These are phyloP conservation scores for Blomia tropicalis DNA, from an alignment of 2,888 invertebrate species.

Conservation along the genomic window DNA sequence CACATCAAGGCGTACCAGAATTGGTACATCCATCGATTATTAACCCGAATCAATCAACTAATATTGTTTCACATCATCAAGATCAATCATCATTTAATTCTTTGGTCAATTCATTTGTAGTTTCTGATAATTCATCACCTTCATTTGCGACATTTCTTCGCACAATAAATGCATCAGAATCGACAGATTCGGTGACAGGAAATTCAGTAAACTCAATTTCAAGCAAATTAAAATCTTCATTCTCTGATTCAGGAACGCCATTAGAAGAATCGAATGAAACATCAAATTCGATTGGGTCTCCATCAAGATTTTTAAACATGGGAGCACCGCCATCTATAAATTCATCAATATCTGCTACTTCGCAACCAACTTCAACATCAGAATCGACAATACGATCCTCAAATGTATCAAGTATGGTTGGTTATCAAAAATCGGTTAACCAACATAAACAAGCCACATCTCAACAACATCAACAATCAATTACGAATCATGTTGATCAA, in stretches of 20 bases:
- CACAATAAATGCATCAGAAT: no score
- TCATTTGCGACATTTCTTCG: not conserved
- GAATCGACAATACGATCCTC: slow-evolving; percentile 4
- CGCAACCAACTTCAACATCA: not conserved
- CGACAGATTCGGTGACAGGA: no score
- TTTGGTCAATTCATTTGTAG: not conserved
- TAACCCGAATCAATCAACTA: no score
- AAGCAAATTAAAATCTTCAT: not conserved
- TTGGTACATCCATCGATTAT: no score
- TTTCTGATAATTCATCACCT: not conserved
- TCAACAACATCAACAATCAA: no score
- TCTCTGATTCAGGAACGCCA: not conserved
- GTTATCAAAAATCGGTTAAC: not conserved
- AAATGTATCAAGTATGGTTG: slow-evolving; percentile 4
- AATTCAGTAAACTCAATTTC: no score
- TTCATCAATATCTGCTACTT: not conserved
- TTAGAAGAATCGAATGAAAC: not conserved
- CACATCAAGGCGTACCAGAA: no score
- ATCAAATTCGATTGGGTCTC: slow-evolving; percentile 5
- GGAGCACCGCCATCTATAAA: not conserved
- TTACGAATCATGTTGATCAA: no score
- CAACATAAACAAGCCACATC: no score
- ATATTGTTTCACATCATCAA: no score
- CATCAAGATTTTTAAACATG: not conserved
- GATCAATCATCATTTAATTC: not conserved